A percentile compares a stretch with the other conserved stretches of the same genome.
phyloP scores from a whole-genome alignment of 2,888 invertebrate genomes.

The Drosophila cracens region DNA sequence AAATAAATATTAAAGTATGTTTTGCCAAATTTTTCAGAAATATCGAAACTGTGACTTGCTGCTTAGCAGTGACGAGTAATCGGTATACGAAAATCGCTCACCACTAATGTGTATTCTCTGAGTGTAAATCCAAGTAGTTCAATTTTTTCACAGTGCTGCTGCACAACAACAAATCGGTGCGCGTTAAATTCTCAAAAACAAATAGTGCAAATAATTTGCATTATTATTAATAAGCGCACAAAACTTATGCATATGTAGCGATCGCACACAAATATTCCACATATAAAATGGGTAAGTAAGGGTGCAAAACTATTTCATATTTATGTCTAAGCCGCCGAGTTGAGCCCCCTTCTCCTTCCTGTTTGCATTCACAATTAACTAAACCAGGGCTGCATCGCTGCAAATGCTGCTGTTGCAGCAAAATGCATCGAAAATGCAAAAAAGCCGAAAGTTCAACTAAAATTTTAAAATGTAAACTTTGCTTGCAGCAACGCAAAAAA shows the following conservation, averaged over 20 bases:
- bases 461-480: not conserved
- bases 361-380: conserved; percentile 22
- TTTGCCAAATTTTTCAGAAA: not conserved
- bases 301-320: conserved; percentile 17
- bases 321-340: conserved; percentile 39
- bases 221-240: conserved; percentile 1
- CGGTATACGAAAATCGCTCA: conserved; percentile 27
- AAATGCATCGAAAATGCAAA: not conserved
- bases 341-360: conserved; percentile 20
- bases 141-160: conserved; percentile 77
- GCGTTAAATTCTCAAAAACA: conserved; percentile 20
- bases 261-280: not conserved
- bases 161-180: conserved; percentile 69
- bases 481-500: conserved; percentile 63
- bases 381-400: conserved; percentile 37
- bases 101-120: conserved; percentile 60
- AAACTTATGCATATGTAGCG: conserved; percentile 35
- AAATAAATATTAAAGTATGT: not conserved
- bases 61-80: conserved; percentile 23
- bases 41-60: not conserved
- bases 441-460: not conserved
- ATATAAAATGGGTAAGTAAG: conserved; percentile 45
- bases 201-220: conserved; percentile 1
- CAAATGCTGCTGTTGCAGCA: conserved; percentile 11
- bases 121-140: conserved; percentile 63